These are phyloP conservation scores for Manis javanica DNA, from an alignment of 2,797 vertebrate genomes.

Conservation along the genomic window DNA sequence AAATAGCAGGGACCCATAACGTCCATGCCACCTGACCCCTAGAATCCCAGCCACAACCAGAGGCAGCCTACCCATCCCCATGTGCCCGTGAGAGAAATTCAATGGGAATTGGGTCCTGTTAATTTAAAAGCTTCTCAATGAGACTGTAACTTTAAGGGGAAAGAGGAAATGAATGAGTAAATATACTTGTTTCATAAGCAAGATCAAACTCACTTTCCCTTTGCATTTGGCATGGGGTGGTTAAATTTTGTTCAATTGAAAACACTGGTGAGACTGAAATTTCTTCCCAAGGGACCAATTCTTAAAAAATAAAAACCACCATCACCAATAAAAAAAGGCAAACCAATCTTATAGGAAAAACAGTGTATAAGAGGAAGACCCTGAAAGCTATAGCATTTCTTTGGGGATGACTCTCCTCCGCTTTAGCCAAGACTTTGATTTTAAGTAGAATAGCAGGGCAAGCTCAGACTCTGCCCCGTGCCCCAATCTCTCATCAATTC, in stretches of 20 bases:
- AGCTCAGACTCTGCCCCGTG: not conserved
- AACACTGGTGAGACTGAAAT: not conserved
- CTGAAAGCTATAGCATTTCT: not conserved
- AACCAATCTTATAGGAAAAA: not conserved
- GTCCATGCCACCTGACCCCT: not conserved
- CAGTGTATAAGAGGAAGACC: not conserved
- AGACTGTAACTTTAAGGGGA: not conserved
- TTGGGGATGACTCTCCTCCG: not conserved
- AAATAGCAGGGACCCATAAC: not conserved
- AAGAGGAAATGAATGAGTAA: not conserved
- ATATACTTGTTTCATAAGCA: not conserved
- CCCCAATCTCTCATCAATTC: not conserved
- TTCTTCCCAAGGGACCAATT: not conserved
- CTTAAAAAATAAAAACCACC: slow-evolving; percentile 48
- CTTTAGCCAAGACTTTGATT: not conserved
- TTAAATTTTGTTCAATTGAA: slow-evolving; percentile 7
- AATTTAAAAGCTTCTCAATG: not conserved
- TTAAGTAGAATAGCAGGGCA: not conserved
- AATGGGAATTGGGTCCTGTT: not conserved
- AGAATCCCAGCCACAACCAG: not conserved
- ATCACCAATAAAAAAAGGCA: not conserved
- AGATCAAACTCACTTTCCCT: slow-evolving; percentile 17
- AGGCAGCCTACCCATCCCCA: not conserved
- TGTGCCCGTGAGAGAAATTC: not conserved
- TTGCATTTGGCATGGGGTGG: not conserved